These are phyloP conservation scores for Myotis davidii DNA, from an alignment of 2,113 vertebrate genomes.

Conservation along the genomic window DNA sequence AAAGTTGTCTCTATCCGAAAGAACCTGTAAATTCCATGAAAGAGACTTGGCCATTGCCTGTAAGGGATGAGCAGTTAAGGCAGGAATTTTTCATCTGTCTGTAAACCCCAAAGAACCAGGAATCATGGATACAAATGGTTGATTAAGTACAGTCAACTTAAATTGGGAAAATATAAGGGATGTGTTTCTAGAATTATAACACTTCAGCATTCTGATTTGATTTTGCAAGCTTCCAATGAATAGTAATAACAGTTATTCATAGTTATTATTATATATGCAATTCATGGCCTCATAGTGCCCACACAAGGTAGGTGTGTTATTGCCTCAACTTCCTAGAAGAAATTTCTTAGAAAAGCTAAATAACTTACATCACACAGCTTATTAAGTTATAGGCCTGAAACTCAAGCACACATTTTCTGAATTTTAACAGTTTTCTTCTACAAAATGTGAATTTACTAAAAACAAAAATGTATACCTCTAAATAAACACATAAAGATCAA, in stretches of 20 bases:
- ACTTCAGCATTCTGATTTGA: background rate
- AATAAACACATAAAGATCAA: background rate
- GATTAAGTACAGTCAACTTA: background rate
- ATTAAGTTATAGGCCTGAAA: background rate
- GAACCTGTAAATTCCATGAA: background rate
- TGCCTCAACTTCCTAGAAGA: background rate
- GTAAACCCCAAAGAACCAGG: background rate
- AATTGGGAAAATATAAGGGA: conserved; percentile 14
- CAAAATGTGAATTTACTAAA: background rate
- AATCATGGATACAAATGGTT: conserved; percentile 15
- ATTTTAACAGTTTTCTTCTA: background rate
- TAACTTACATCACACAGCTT: background rate
- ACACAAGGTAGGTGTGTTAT: background rate
- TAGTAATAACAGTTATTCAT: background rate
- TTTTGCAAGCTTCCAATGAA: conserved; percentile 30
- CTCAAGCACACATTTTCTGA: background rate
- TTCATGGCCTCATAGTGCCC: background rate
- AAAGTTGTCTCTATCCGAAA: background rate
- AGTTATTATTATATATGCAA: background rate
- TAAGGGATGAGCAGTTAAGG: background rate
- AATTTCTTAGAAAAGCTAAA: background rate
- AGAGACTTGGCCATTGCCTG: background rate
- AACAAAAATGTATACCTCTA: background rate
- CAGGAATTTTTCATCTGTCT: background rate
- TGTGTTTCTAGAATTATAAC: background rate